phyloP scores from a whole-genome alignment of 2,888 invertebrate genomes.

The Branchellion lobata region DNA sequence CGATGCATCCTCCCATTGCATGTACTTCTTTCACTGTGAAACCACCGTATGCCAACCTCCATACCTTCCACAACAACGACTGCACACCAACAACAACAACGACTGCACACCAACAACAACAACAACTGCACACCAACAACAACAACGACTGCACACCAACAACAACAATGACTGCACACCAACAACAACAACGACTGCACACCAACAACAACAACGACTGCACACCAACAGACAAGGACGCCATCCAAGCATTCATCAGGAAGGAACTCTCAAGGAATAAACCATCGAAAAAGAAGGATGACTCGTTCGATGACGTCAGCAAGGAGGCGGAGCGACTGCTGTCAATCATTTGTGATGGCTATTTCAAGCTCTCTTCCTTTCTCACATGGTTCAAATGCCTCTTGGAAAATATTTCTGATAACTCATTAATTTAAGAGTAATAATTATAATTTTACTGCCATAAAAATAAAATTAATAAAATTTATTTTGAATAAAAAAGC shows the following conservation, averaged over 20 bases:
- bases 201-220: too few species aligned
- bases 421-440: too few species aligned
- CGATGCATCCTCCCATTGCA: background rate
- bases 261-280: background rate
- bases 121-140: too few species aligned
- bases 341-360: constrained; percentile 5
- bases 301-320: background rate
- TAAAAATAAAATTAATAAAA: too few species aligned
- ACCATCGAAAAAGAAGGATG: background rate
- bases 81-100: too few species aligned
- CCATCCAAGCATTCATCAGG: background rate
- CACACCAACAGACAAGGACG: too few species aligned
- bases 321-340: background rate
- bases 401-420: background rate
- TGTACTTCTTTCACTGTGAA: background rate
- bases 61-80: background rate
- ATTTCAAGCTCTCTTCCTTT: constrained; percentile 13
- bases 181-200: too few species aligned
- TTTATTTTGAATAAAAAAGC: too few species aligned
- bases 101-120: too few species aligned
- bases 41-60: background rate
- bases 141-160: too few species aligned
- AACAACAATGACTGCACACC: too few species aligned
- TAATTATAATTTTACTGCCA: too few species aligned
- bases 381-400: constrained; percentile 12